phyloP scores from a whole-genome alignment of 2,888 invertebrate genomes.

The Drosophila picticornis region DNA sequence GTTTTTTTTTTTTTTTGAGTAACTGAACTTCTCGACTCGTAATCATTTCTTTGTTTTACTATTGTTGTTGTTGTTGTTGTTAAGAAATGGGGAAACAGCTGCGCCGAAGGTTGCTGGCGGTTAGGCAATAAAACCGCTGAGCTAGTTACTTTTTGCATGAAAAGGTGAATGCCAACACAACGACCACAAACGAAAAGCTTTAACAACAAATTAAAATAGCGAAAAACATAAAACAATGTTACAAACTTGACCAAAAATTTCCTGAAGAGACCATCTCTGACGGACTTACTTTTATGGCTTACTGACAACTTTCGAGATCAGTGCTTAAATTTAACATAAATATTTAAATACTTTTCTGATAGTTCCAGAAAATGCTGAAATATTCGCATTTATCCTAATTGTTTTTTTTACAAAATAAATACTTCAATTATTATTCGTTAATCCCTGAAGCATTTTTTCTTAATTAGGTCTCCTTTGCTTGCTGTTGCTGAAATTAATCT shows the following conservation, averaged over 20 bases:
- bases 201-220: neutral
- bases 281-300: neutral
- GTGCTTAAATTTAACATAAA: neutral
- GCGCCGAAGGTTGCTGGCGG: conserved; percentile 56
- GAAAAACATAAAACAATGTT: neutral
- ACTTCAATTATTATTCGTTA: neutral
- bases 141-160: conserved; percentile 50
- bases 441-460: neutral
- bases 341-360: neutral
- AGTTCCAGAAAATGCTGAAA: too few relatives aligned
- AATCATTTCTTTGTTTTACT: conserved; percentile 30
- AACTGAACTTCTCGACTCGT: conserved; percentile 42
- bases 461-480: neutral
- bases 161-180: conserved; percentile 58
- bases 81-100: conserved; percentile 71
- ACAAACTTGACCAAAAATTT: conserved; percentile 30
- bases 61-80: conserved; percentile 29
- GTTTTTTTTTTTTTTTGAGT: conserved; percentile 15
- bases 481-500: neutral
- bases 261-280: conserved; percentile 17
- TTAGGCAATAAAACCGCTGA: conserved; percentile 56
- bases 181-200: conserved; percentile 10
- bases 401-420: neutral
- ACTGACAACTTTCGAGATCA: neutral
- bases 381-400: neutral